These are phyloP conservation scores for Calvadosia cruxmelitensis DNA, from an alignment of 30 jellyfish, hydroid and myxozoan species.

Conservation along the genomic window DNA sequence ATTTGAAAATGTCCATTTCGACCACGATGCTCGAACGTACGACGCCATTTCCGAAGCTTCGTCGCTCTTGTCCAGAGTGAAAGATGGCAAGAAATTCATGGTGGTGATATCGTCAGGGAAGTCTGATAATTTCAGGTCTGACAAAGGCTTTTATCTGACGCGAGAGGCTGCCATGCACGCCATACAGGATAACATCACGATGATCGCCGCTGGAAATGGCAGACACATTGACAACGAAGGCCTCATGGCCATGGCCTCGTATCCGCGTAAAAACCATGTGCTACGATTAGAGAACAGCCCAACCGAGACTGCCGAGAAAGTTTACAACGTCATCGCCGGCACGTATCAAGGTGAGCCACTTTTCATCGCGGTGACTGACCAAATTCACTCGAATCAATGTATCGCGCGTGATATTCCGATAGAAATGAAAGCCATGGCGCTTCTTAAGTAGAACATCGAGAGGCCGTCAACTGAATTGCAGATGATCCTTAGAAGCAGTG, in stretches of 20 bases:
- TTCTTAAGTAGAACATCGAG: too few relatives aligned
- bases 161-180: constrained; percentile 21
- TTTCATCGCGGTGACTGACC: too few relatives aligned
- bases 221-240: constrained; percentile 19
- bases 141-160: constrained; percentile 20
- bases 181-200: constrained; percentile 4
- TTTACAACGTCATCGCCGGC: not conserved
- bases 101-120: not conserved
- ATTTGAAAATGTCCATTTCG: not conserved
- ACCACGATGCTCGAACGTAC: not conserved
- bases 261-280: constrained; percentile 21
- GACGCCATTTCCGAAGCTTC: not conserved
- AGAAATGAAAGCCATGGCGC: too few relatives aligned
- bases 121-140: not conserved
- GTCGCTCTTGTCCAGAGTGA: not conserved
- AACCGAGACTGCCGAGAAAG: constrained; percentile 24
- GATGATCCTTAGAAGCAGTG: too few relatives aligned
- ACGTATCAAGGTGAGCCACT: not conserved
- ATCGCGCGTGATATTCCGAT: too few relatives aligned
- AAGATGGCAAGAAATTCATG: not conserved
- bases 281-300: constrained; percentile 17
- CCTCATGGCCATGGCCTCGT: constrained; percentile 37
- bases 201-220: constrained; percentile 36
- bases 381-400: too few relatives aligned
- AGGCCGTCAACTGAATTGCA: too few relatives aligned